phyloP scores from a whole-genome alignment of 1,140 invertebrate species.

The Heterodera carotae region DNA sequence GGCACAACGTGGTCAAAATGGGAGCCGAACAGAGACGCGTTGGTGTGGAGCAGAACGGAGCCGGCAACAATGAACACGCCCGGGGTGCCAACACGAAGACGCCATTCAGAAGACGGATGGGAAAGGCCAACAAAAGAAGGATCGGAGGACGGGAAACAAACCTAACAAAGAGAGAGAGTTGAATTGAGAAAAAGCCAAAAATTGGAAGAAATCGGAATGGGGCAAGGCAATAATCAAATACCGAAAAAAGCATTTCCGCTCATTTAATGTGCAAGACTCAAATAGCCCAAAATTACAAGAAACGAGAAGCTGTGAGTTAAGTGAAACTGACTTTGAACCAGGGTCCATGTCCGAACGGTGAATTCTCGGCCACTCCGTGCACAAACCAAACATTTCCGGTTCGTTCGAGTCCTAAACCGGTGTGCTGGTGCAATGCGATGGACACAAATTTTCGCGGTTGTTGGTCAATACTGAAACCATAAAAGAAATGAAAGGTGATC shows the following conservation, averaged over 20 bases:
- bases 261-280: too few species aligned
- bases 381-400: conserved; percentile 47
- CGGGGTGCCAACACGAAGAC: conserved; percentile 31
- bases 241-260: too few species aligned
- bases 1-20: conserved; percentile 35
- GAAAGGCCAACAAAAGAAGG: background rate
- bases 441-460: conserved; percentile 43
- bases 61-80: conserved; percentile 45
- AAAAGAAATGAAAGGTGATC: too few species aligned
- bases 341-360: conserved; percentile 44
- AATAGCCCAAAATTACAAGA: background rate
- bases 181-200: background rate
- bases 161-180: background rate
- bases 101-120: conserved; percentile 35
- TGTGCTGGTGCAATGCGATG: conserved; percentile 42
- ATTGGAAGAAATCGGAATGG: background rate
- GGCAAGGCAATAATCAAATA: too few species aligned
- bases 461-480: conserved; percentile 39
- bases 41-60: conserved; percentile 25
- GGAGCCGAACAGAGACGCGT: conserved; percentile 38
- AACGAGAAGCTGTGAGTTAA: background rate
- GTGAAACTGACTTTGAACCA: conserved; percentile 45
- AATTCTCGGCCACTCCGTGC: conserved; percentile 46
- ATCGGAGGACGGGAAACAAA: conserved; percentile 15
- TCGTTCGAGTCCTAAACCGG: conserved; percentile 43